phyloP scores from a whole-genome alignment of 2,888 invertebrate genomes.

The Osmoderma eremita region DNA sequence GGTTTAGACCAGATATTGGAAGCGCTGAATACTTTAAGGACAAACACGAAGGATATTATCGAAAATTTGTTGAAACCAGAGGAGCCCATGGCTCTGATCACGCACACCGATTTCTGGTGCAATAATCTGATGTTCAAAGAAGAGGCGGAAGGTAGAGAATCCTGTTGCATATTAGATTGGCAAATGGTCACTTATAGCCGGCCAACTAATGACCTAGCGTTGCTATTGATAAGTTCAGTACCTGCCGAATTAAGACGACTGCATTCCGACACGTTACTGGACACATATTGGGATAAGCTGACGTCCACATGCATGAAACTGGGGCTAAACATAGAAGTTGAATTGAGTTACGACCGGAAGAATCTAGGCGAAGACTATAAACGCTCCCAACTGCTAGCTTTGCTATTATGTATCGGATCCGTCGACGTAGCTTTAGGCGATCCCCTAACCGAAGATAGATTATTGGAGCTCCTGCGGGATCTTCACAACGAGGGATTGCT shows the following conservation, averaged over 20 bases:
- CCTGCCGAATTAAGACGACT: slow-evolving; percentile 76
- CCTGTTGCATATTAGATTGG: slow-evolving; percentile 82
- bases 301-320: slow-evolving; percentile 70
- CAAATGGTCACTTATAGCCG: slow-evolving; percentile 84
- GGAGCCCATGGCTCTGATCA: slow-evolving; percentile 79
- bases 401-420: slow-evolving; percentile 81
- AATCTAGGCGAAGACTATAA: slow-evolving; percentile 69
- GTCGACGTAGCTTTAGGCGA: slow-evolving; percentile 84
- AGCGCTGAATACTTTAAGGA: slow-evolving; percentile 69
- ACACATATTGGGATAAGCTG: slow-evolving; percentile 76
- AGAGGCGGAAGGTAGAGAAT: slow-evolving; percentile 61
- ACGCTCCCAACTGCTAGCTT: slow-evolving; percentile 77
- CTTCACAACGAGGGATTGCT: slow-evolving; percentile 77
- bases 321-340: slow-evolving; percentile 71
- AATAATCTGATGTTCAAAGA: slow-evolving; percentile 79
- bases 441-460: slow-evolving; percentile 77
- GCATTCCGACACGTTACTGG: slow-evolving; percentile 72
- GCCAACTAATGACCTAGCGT: slow-evolving; percentile 82
- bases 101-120: slow-evolving; percentile 87
- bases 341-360: slow-evolving; percentile 67
- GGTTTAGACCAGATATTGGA: slow-evolving; percentile 72
- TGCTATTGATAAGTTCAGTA: slow-evolving; percentile 77
- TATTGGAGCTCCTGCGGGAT: slow-evolving; percentile 79
- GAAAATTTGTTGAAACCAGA: slow-evolving; percentile 76
- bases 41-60: slow-evolving; percentile 77